Base-by-base conservation (phyloP, 2,113 vertebrate species). In the Neogale vison region DNA sequence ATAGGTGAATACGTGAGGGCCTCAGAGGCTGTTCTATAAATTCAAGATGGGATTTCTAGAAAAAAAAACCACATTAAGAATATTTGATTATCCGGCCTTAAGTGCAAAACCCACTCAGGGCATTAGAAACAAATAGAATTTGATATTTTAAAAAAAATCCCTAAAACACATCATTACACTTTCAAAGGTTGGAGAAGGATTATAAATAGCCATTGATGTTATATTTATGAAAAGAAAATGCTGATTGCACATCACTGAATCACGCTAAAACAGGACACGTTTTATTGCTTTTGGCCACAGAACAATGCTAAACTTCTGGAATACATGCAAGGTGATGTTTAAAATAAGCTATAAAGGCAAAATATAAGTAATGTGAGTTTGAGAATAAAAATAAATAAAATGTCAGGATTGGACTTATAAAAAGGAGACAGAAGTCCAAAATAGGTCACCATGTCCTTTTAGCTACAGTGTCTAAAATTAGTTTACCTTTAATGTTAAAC, bases 381-480 rank as follows among this genome's bases (percentile, higher is more conserved):
- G 65, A 95, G 84, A 57, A 59, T 61, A 94, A 97, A 98, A 96
- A 96, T 85, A 98, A 96, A 97, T 76, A 88, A 96, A 94, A 97
- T 52, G 36, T 90, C 94, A 97, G 88, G 34, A 81, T 63, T 96
- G 71, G 57, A 67, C 95, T 87, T 81, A 34, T 72, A 61, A 90
- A 92, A 81, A 92, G 69, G 96, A 96, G 69, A 92, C 20, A 20
- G 3, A 31, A 82, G 47, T 67, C 61, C 83, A 93, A 47, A 79
- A 76, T 83, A 57, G 21, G 88, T 39, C 39, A 61, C 95, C 34
- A 65, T 7, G 14, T 67, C 39, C 24, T 91, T 93, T 93, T 26
- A 84, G 47, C 63, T 42, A 36, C 10, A 79, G 77, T 59, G n/a
- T 94, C 97, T 96, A 92, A 98, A 96, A 85, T 88, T 90, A 95